Conservation (phyloP, 2,797 vertebrate species). For the Arctocebus calabarensis region DNA sequence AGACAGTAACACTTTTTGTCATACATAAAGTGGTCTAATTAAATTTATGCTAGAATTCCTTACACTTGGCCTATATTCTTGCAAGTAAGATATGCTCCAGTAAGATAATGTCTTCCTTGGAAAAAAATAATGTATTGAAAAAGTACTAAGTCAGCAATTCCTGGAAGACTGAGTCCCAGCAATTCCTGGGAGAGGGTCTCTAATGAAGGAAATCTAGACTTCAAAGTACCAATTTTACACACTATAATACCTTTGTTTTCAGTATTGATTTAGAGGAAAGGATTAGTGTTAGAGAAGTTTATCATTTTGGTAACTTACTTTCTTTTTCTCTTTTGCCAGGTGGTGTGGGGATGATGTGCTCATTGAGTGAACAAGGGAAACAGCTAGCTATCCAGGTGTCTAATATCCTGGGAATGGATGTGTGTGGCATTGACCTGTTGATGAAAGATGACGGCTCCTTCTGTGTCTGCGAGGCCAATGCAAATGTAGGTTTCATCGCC, state of each 20-base stretch:
- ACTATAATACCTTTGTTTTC: background rate
- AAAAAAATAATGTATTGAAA: constrained; percentile 18
- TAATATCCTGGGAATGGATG: constrained; percentile 91
- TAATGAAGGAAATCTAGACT: background rate
- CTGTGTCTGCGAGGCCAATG: constrained; percentile 91
- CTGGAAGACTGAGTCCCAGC: background rate
- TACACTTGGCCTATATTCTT: background rate
- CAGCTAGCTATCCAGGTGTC: constrained; percentile 91
- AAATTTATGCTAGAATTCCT: background rate
- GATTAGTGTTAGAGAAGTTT: background rate
- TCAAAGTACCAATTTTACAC: background rate
- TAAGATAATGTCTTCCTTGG: background rate
- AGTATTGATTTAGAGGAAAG: constrained; percentile 21
- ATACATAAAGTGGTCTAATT: background rate
- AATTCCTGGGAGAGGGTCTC: background rate
- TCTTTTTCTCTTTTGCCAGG: constrained; percentile 82
- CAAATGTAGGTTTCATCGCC: constrained; percentile 92
- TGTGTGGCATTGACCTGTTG: constrained; percentile 91
- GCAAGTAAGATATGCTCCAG: background rate
- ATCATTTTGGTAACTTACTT: background rate
- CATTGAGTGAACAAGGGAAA: constrained; percentile 90
- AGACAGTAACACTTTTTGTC: background rate
- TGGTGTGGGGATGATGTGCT: constrained; percentile 91
- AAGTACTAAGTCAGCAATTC: constrained; percentile 19
- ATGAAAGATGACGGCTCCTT: constrained; percentile 91